Percentiles rank a stretch among this genome's conserved stretches.
phyloP scores from a whole-genome alignment of 2,113 vertebrate genomes.

The Rhea americana region DNA sequence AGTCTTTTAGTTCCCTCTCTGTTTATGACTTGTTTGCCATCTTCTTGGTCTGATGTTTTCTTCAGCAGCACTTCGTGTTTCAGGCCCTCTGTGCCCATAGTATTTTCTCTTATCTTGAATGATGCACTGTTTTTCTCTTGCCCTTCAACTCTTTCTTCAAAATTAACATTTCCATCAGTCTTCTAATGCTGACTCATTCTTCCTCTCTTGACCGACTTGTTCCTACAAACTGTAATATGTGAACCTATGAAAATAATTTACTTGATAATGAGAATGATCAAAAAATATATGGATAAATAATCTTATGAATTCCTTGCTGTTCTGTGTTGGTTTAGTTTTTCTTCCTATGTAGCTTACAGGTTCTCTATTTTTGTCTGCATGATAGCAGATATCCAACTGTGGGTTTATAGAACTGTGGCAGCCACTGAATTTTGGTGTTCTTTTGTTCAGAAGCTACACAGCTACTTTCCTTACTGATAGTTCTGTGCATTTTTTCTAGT shows the following conservation, averaged over 20 bases:
- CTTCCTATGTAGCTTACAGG: neutral
- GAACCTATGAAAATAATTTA: conserved; percentile 15
- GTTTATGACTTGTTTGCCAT: neutral
- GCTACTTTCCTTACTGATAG: neutral
- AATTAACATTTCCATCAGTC: conserved; percentile 47
- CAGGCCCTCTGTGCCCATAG: conserved; percentile 32
- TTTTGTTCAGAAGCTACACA: neutral
- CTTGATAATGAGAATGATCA: neutral
- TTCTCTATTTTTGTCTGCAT: neutral
- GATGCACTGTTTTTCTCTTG: conserved; percentile 12
- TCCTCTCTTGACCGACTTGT: conserved; percentile 38
- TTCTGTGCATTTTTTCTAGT: conserved; percentile 23
- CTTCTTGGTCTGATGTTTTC: neutral
- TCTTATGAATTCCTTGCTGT: neutral
- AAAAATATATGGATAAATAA: conserved; percentile 16
- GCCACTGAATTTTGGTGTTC: neutral
- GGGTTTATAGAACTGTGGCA: neutral
- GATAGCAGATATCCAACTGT: neutral
- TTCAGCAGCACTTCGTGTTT: conserved; percentile 18
- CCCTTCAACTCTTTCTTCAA: conserved; percentile 38
- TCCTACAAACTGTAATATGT: conserved; percentile 21
- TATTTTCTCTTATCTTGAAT: conserved; percentile 21
- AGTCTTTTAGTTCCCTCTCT: neutral
- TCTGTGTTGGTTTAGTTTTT: neutral
- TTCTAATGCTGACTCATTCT: conserved; percentile 51